Conservation (phyloP, 2,888 invertebrate genomes). For the Seira musarum region DNA sequence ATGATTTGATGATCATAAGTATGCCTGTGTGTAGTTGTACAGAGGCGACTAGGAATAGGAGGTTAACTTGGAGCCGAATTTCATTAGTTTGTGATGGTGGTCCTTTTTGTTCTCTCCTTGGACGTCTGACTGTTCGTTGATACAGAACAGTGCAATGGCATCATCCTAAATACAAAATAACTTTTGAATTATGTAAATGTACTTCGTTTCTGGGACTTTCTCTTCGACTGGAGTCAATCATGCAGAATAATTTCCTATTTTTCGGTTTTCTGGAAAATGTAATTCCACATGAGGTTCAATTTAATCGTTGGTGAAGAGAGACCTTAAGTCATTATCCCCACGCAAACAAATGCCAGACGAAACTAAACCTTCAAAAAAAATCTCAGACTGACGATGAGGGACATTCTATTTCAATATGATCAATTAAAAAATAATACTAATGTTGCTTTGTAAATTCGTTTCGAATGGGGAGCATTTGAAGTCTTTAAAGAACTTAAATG, state of each 20-base stretch:
- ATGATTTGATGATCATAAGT: background rate
- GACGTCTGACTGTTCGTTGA: background rate
- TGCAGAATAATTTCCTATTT: constrained; percentile 17
- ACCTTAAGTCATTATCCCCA: background rate
- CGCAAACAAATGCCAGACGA: background rate
- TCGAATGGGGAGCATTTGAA: too few relatives aligned
- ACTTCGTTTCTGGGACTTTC: constrained; percentile 1
- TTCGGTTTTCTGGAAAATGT: constrained; percentile 19
- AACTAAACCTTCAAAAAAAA: too few relatives aligned
- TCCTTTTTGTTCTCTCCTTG: background rate
- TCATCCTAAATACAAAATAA: too few relatives aligned
- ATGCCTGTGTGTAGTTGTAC: background rate
- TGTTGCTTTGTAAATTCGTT: too few relatives aligned
- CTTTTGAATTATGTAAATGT: too few relatives aligned
- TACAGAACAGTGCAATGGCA: background rate
- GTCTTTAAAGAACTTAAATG: too few relatives aligned
- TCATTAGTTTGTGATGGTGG: background rate
- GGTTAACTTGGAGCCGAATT: background rate
- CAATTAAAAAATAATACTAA: too few relatives aligned
- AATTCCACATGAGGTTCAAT: background rate
- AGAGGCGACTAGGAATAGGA: background rate
- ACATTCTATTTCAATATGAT: too few relatives aligned
- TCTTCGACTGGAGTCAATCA: constrained; percentile 33
- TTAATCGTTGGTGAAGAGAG: background rate
- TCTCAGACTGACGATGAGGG: too few relatives aligned